Evolutionary conservation across 1,140 invertebrate species (phyloP).

Genomic region (Camponotus floridanus): DNA sequence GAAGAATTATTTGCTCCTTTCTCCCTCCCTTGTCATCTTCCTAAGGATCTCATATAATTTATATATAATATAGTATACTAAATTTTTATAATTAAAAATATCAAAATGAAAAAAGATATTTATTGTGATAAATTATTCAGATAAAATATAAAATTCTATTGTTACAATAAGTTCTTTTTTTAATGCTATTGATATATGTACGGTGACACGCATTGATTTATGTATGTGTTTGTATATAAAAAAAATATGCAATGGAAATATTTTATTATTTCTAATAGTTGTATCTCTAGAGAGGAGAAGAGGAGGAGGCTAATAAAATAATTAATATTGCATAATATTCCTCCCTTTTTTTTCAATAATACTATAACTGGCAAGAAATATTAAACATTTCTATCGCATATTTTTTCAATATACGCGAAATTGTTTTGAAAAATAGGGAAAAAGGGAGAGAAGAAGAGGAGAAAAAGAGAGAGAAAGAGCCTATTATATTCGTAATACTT

Average conservation of each 20-base stretch:
- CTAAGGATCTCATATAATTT: background rate
- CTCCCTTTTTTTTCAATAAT: constrained; percentile 11
- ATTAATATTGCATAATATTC: background rate
- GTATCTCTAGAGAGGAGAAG: too few species aligned
- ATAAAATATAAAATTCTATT: background rate
- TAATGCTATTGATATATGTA: background rate
- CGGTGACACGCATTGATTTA: too few species aligned
- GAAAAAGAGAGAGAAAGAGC: too few species aligned
- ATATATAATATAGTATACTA: background rate
- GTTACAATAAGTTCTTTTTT: background rate
- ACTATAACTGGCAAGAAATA: background rate
- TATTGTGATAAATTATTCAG: background rate
- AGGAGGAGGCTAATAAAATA: background rate
- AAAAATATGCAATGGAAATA: too few species aligned
- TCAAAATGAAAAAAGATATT: background rate
- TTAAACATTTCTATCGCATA: constrained; percentile 18
- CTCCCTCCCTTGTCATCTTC: too few species aligned
- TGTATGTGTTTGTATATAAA: too few species aligned
- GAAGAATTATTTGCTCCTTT: background rate
- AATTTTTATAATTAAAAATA: background rate
- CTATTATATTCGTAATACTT: constrained; percentile 41
- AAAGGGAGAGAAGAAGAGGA: too few species aligned
- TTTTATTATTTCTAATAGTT: too few species aligned
- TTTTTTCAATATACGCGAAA: constrained; percentile 26
- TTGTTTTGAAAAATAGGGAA: too few species aligned